Evolutionary conservation across 2,113 vertebrate species (phyloP), one percentile per base, ranked within the genome.

Genomic region (Cryptotis parvus): DNA sequence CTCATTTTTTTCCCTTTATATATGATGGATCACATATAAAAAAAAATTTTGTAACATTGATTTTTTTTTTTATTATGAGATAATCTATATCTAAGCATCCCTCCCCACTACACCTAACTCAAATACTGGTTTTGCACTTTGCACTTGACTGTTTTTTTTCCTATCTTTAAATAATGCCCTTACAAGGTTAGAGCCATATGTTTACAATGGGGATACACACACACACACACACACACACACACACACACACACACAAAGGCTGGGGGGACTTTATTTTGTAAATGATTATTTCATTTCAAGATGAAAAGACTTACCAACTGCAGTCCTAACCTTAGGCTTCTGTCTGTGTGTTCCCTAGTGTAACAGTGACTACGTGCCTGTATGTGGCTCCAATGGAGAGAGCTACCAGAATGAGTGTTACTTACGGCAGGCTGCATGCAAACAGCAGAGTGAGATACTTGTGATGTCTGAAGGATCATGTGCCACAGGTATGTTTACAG

Each of bases 331-430:
- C 0, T 22, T 1, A n/a, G 55, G 39, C 41, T 92, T 89, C 37
- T 86, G 2, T 88, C 91, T 92, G 24, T 70, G 0, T 92, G 37
- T 85, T 93, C 94, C 1, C 39, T 97, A 99, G 99, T 99, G 99
- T 96, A 99, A 99, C 98, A 99, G 97, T 92, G 99, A 99, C 97
- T 99, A 99, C n/a, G 98, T 98, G 97, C 99, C 99, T 22, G 99
- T 99, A 92, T 99, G 99, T 41, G 99, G 99, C 97, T 99, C 99
- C 97, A 99, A 99, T 66, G 99, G 99, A 1, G 99, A 99, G 97
- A 99, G 99, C 97, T 99, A 99, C 97, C 99, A 99, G 98, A 99
- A 99, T 0, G 99, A 99, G 68, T 99, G 99, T 96, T 99, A 99
- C 97, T 97, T 99, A 97, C 98, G 99, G 45, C 98, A 99, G 91